Percentiles rank a stretch among this genome's conserved stretches.
phyloP scores from a whole-genome alignment of 1,140 invertebrate species.

The Oedothorax gibbosus region DNA sequence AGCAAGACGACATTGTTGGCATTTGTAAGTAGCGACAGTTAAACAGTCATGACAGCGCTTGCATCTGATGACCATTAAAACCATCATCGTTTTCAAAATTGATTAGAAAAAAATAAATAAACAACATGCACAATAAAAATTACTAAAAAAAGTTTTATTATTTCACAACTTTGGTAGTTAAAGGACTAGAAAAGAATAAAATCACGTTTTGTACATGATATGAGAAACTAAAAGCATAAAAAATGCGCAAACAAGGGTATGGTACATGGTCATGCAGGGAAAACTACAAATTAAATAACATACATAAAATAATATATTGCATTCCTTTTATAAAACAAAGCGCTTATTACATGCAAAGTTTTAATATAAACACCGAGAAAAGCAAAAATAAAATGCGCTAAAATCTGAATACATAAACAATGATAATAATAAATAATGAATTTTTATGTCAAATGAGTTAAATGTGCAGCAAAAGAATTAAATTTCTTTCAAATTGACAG shows the following conservation, averaged over 20 bases:
- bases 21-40: conserved; percentile 32
- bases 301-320: conserved; percentile 54
- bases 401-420: conserved; percentile 49
- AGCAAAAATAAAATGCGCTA: conserved; percentile 42
- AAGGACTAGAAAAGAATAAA: conserved; percentile 55
- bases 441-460: conserved; percentile 16
- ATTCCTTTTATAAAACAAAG: conserved; percentile 24
- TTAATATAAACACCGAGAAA: conserved; percentile 32
- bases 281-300: conserved; percentile 39
- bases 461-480: conserved; percentile 48
- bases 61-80: conserved; percentile 60
- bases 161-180: conserved; percentile 59
- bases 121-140: conserved; percentile 47
- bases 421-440: conserved; percentile 58
- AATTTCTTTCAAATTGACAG: neutral
- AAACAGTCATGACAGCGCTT: conserved; percentile 25
- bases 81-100: neutral
- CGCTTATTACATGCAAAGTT: conserved; percentile 32
- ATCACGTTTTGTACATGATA: conserved; percentile 54
- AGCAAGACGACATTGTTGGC: conserved; percentile 12
- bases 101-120: conserved; percentile 35
- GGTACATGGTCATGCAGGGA: conserved; percentile 26
- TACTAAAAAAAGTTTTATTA: conserved; percentile 59
- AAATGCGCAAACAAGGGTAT: conserved; percentile 34
- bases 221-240: conserved; percentile 31